Percentiles rank a stretch among this genome's conserved stretches.
Conservation (phyloP, 2,888 invertebrate species). For the Rhabditoides inermis region DNA sequence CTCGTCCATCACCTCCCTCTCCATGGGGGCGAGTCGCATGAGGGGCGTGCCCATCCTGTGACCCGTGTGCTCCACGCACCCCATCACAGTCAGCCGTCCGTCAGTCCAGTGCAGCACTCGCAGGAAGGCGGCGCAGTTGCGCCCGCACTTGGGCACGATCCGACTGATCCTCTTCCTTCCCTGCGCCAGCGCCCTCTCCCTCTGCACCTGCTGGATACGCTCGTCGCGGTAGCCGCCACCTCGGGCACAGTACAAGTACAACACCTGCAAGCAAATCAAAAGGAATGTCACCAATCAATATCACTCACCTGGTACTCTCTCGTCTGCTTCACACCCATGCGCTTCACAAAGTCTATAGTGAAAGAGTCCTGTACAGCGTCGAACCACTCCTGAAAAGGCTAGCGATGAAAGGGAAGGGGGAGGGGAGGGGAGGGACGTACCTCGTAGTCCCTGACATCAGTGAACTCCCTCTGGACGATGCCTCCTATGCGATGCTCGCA, state of each 20-base stretch:
- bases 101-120: slow-evolving; percentile 20
- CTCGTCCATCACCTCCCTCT: slow-evolving; percentile 15
- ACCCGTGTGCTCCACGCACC: slow-evolving; percentile 32
- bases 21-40: slow-evolving; percentile 5
- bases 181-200: not conserved
- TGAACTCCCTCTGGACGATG: slow-evolving; percentile 18
- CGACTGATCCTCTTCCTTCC: slow-evolving; percentile 2
- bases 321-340: slow-evolving; percentile 16
- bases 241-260: slow-evolving; percentile 20
- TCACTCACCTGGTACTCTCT: slow-evolving; percentile 10
- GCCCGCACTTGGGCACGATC: slow-evolving; percentile 12
- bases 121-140: slow-evolving; percentile 18
- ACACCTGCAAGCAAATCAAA: slow-evolving; percentile 5
- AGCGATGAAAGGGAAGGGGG: not conserved
- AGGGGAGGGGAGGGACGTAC: not conserved
- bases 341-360: slow-evolving; percentile 19
- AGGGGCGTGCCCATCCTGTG: slow-evolving; percentile 33
- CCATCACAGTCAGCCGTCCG: slow-evolving; percentile 18
- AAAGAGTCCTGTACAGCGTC: slow-evolving; percentile 23
- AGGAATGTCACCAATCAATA: not conserved
- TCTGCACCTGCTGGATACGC: not conserved
- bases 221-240: slow-evolving; percentile 12
- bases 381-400: slow-evolving; percentile 17
- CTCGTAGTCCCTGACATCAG: slow-evolving; percentile 16
- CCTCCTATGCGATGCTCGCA: slow-evolving; percentile 16